Base-by-base conservation (phyloP, 2,113 vertebrate genomes). In the Setophaga kirtlandii region DNA sequence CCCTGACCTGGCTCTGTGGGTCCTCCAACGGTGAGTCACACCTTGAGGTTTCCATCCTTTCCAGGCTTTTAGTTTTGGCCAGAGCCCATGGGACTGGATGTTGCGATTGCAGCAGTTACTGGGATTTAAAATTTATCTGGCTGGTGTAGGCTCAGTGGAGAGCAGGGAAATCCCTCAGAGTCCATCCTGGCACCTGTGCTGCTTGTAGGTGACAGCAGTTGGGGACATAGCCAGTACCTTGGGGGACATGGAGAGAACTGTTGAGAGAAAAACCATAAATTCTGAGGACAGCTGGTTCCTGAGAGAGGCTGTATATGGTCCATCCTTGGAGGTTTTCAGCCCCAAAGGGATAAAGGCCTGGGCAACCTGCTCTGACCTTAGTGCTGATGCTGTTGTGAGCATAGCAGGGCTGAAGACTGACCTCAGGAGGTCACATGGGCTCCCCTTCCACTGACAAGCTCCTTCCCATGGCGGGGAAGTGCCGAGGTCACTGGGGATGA, bases 1-100 rank as follows among this genome's bases (percentile, higher is more conserved):
- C 59, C 68, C 70, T 0, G 3, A 15, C 39, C 56, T 82, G 56
- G 18, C 30, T 35, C 60, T 2, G 4, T 3, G 2, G 62, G 30
- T 93, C 41, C 33, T 88, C 64, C 64, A 70, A 18, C 7, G 25
- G 93, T 96, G 87, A 92, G 95, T 85, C 5, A 0, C 24, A 21
- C 17, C 23, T 70, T 58, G 67, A 35, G 3, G 16, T 23, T 83
- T 65, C 31, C 41, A 11, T 62, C 31, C 19, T 56, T 79, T 42
- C 47, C 30, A 24, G 0, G 1, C 19, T 15, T 46, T 53, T 19
- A 27, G 7, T 42, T 83, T 42, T 39, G 24, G 8, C 18, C 39
- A 5, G 55, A 49, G 17, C 31, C 47, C n/a, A 2, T 7, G 17
- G 78, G 39, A 12, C 49, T 35, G 47, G 21, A 20, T 35, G 55